These are phyloP conservation scores for Prochilodus magdalenae DNA, from an alignment of 2,113 vertebrate species.

Conservation along the genomic window DNA sequence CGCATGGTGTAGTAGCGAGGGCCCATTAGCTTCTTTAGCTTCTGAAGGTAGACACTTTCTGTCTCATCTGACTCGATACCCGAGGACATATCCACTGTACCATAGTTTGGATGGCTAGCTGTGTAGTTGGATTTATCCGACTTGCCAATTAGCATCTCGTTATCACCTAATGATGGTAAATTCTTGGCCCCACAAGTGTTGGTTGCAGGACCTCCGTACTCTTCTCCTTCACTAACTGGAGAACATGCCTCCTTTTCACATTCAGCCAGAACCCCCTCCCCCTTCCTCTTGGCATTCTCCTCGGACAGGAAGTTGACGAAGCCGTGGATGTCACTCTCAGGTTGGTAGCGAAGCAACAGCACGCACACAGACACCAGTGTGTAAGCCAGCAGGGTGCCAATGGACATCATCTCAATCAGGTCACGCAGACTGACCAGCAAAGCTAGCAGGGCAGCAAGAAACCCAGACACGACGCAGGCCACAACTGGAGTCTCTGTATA, in stretches of 20 bases:
- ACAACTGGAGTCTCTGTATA: constrained; percentile 95
- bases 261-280: constrained; percentile 81
- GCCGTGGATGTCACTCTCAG: constrained; percentile 85
- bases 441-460: constrained; percentile 89
- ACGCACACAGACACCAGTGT: constrained; percentile 94
- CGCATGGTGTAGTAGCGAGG: constrained; percentile 89
- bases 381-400: constrained; percentile 94
- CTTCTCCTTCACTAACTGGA: constrained; percentile 81
- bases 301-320: constrained; percentile 83
- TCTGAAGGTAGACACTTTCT: constrained; percentile 86
- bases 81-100: constrained; percentile 92
- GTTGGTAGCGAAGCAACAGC: constrained; percentile 93
- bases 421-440: constrained; percentile 94
- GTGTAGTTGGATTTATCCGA: constrained; percentile 80
- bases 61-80: constrained; percentile 90
- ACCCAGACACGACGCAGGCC: constrained; percentile 94
- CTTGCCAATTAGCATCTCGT: constrained; percentile 87
- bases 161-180: constrained; percentile 88
- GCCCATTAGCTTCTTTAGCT: constrained; percentile 88
- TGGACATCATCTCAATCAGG: constrained; percentile 99
- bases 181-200: constrained; percentile 98
- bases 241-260: constrained; percentile 85
- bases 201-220: constrained; percentile 87
- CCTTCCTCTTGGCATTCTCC: constrained; percentile 79
- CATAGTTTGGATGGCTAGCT: constrained; percentile 93